A percentile compares a stretch with the other conserved stretches of the same genome.
Conservation (phyloP, 2,797 vertebrate genomes). For the Aythya fuligula region DNA sequence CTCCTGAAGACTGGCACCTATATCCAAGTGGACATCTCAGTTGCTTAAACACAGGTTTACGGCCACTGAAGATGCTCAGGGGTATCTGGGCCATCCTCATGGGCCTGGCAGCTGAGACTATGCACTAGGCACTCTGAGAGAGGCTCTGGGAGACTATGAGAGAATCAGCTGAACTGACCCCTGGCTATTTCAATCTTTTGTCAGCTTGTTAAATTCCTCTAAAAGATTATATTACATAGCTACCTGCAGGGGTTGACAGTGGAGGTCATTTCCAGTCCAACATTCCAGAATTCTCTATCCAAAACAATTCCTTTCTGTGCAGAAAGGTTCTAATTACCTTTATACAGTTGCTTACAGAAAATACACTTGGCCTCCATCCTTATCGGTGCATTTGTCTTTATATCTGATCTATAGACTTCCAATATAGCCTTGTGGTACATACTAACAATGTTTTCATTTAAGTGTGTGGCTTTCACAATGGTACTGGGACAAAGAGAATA, state of each 20-base stretch:
- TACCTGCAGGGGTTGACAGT: background rate
- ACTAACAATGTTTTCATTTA: background rate
- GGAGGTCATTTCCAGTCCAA: background rate
- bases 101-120: background rate
- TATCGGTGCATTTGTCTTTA: background rate
- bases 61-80: background rate
- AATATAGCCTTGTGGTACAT: background rate
- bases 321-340: background rate
- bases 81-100: background rate
- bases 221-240: background rate
- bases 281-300: background rate
- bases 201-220: background rate
- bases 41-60: background rate
- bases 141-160: background rate
- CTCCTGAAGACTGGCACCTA: background rate
- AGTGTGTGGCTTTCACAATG: background rate
- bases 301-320: background rate
- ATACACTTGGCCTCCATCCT: background rate
- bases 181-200: background rate
- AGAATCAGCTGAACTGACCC: background rate
- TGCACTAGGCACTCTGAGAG: background rate
- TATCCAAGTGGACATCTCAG: background rate
- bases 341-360: background rate
- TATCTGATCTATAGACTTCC: background rate
- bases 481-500: background rate